Percentiles rank a stretch among this genome's conserved stretches.
These are phyloP conservation scores for Sinocyclocheilus rhinocerous DNA, from an alignment of 2,113 vertebrate genomes.

Conservation along the genomic window DNA sequence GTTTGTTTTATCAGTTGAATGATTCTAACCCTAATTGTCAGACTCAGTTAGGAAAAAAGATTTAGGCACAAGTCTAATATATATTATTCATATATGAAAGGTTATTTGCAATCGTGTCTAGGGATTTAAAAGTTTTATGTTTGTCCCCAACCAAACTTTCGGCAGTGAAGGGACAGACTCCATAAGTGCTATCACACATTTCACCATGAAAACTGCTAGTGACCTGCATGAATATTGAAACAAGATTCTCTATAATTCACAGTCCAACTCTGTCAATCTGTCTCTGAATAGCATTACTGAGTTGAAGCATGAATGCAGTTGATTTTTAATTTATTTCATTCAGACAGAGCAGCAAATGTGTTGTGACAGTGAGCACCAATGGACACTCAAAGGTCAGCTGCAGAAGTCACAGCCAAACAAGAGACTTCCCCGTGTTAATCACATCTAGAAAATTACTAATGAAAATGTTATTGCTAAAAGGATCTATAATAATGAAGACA, in stretches of 20 bases:
- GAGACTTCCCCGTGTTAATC: neutral
- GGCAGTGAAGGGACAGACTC: no score
- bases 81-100: neutral
- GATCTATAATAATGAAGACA: neutral
- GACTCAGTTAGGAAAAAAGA: neutral
- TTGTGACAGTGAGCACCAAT: neutral
- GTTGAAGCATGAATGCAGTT: slow-evolving; percentile 14
- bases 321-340: slow-evolving; percentile 17
- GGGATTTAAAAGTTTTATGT: neutral
- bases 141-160: neutral
- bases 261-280: slow-evolving; percentile 32
- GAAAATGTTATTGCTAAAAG: neutral
- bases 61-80: neutral
- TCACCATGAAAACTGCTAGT: neutral
- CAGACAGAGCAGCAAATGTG: neutral
- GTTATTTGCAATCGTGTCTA: neutral
- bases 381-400: slow-evolving; percentile 3
- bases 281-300: slow-evolving; percentile 2
- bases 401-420: neutral
- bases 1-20: neutral
- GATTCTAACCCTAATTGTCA: neutral
- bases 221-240: slow-evolving; percentile 27
- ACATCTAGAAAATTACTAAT: neutral
- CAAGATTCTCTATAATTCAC: slow-evolving; percentile 47
- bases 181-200: neutral